Evolutionary conservation across 2,888 invertebrate genomes (phyloP), one percentile per base, ranked within the genome.

Genomic region (Cinara cedri): DNA sequence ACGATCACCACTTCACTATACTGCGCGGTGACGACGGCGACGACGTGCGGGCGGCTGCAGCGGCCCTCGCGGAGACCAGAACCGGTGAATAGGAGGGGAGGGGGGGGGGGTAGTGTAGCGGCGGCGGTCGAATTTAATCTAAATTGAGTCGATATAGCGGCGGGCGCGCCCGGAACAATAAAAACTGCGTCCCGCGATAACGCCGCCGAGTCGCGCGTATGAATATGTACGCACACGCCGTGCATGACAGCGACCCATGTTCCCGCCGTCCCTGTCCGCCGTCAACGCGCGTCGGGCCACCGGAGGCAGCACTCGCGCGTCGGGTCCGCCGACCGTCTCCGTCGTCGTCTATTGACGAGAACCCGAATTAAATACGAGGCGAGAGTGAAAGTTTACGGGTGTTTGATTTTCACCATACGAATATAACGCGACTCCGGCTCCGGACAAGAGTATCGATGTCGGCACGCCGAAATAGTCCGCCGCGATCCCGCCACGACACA

Each of bases 61-160:
- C 19, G 46, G 14, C 14, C 9, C 14, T 44, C 9, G 8, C 44
- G 8, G n/a, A 49, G n/a, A n/a, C n/a, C n/a, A n/a, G n/a, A n/a
- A n/a, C n/a, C n/a, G n/a, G n/a, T n/a, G n/a, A n/a, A n/a, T n/a
- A n/a, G n/a, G n/a, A n/a, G n/a, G n/a, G n/a, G n/a, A n/a, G 14
- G 21, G 26, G 9, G 13, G 21, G 10, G 46, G 26, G 57, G 24
- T n/a, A 16, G 54, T n/a, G n/a, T n/a, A n/a, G n/a, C n/a, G n/a
- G n/a, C n/a, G n/a, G n/a, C n/a, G 51, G 51, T 63, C 42, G 44
- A 63, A 74, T 74, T 74, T 74, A 74, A 74, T 74, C 74, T 74
- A 74, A 74, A 65, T 74, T 54, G 44, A 65, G 63, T 74, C 42
- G 54, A 74, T 74, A 26, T 60, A 24, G 24, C 54, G 24, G 51